A percentile compares a stretch with the other conserved stretches of the same genome.
These are phyloP conservation scores for Chaetodon trifascialis DNA, from an alignment of 2,113 vertebrate genomes.

Conservation along the genomic window DNA sequence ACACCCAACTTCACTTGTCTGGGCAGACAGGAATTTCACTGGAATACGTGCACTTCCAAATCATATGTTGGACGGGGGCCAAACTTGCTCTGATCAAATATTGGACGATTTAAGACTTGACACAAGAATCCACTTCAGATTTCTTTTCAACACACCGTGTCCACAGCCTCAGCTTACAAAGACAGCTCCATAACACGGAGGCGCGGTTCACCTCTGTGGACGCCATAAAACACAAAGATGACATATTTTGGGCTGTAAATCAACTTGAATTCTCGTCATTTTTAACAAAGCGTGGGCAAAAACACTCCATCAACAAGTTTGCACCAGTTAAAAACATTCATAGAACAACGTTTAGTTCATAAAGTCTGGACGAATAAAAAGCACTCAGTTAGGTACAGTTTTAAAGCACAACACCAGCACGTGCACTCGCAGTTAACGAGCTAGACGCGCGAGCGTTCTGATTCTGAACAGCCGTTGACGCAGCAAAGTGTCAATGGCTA, in stretches of 20 bases:
- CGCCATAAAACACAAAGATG: not conserved
- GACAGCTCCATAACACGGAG: not conserved
- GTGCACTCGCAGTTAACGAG: not conserved
- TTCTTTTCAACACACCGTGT: not conserved
- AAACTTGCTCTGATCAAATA: constrained; percentile 7
- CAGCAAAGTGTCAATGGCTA: not conserved
- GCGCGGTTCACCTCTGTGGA: not conserved
- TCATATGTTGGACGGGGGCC: not conserved
- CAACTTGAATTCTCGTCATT: fast-evolving
- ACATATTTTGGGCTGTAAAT: not conserved
- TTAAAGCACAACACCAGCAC: not conserved
- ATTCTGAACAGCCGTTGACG: constrained; percentile 10
- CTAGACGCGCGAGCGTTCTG: not conserved
- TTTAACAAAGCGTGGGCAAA: no score
- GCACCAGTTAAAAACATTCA: not conserved
- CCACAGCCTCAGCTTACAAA: not conserved
- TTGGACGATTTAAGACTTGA: not conserved
- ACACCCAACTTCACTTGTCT: constrained; percentile 45
- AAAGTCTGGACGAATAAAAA: not conserved
- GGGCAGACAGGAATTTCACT: constrained; percentile 24
- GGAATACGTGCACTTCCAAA: constrained; percentile 30
- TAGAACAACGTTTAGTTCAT: not conserved
- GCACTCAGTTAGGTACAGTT: not conserved
- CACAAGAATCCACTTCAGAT: not conserved
- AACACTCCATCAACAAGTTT: not conserved